Evolutionary conservation across 1,140 invertebrate species (phyloP), one percentile per base, ranked within the genome.

Genomic region (Zaprionus capensis): DNA sequence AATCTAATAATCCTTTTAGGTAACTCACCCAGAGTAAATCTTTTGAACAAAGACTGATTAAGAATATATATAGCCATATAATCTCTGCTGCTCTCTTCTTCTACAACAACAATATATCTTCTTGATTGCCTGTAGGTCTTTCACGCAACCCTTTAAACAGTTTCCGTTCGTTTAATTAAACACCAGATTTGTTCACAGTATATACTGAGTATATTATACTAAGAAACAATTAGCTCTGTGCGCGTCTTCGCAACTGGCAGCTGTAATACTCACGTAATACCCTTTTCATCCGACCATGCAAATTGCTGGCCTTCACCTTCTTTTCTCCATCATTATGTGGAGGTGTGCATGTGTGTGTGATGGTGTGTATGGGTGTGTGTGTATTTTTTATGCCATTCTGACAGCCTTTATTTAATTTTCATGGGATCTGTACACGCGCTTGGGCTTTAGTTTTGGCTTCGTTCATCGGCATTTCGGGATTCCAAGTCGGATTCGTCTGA

Each of bases 391-490:
- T 58, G 38, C 65, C 38, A 46, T 49, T 49, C 26, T 58, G 65
- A 24, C 55, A 46, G 28, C 38, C 51, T 58, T 58, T 66, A 58
- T 67, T 62, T 61, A 53, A 69, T 58, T 75, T 75, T 58, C 58
- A 75, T 75, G 59, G 72, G 51, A 75, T 70, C 72, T 63, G 72
- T 31, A 58, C 72, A 75, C 72, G 72, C 53, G 59, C 41, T 69
- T 55, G 36, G 57, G 57, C 46, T 67, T 66, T 36, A 69, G 56
- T 58, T 20, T 59, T 20, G 12, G 14, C 36, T 58, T 62, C 7
- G 51, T 4, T 53, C 31, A 53, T 28, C 12, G 49, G 51, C 17
- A 34, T 67, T 58, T 28, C 24, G 64, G 64, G 36, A 59, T 41
- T 61, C 56, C 49, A 63, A 70, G 24, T 65, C 34, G 72, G 59